Evolutionary conservation across 2,888 invertebrate species (phyloP).

Genomic region (Drosophila glabriapex): DNA sequence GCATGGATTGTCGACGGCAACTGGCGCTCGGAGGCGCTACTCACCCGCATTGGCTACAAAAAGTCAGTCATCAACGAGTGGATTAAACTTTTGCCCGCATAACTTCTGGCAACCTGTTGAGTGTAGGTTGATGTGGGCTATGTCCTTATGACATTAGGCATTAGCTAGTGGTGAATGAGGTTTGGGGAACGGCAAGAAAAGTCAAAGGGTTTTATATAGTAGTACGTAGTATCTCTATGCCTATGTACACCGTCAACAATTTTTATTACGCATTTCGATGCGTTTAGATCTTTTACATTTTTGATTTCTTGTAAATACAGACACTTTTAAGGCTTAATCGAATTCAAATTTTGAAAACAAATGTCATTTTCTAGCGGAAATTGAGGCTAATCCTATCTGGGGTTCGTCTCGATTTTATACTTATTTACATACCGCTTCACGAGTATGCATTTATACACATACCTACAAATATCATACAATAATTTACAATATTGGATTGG

Average conservation of each 20-base stretch:
- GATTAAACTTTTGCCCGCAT: slow-evolving; percentile 72
- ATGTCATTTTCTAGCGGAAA: slow-evolving; percentile 38
- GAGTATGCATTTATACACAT: slow-evolving; percentile 28
- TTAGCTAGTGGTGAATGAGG: neutral
- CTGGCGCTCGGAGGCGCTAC: slow-evolving; percentile 72
- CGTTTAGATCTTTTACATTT: slow-evolving; percentile 13
- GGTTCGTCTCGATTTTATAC: slow-evolving; percentile 30
- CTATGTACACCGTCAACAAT: slow-evolving; percentile 71
- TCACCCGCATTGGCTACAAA: slow-evolving; percentile 73
- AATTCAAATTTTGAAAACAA: slow-evolving; percentile 44
- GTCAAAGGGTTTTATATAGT: slow-evolving; percentile 12
- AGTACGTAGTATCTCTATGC: slow-evolving; percentile 29
- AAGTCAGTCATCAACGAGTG: slow-evolving; percentile 72
- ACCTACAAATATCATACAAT: slow-evolving; percentile 45
- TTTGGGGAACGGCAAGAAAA: slow-evolving; percentile 7
- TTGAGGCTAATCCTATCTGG: slow-evolving; percentile 28
- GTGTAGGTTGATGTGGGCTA: neutral
- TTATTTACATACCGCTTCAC: slow-evolving; percentile 63
- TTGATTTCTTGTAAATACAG: slow-evolving; percentile 39
- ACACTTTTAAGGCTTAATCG: slow-evolving; percentile 56
- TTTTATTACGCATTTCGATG: slow-evolving; percentile 46
- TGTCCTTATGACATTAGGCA: neutral
- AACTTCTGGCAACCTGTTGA: neutral
- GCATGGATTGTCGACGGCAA: slow-evolving; percentile 78
- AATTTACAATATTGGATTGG: slow-evolving; percentile 50